Evolutionary conservation across 2,888 invertebrate species (phyloP).

Genomic region (Drosophila suboccidentalis): DNA sequence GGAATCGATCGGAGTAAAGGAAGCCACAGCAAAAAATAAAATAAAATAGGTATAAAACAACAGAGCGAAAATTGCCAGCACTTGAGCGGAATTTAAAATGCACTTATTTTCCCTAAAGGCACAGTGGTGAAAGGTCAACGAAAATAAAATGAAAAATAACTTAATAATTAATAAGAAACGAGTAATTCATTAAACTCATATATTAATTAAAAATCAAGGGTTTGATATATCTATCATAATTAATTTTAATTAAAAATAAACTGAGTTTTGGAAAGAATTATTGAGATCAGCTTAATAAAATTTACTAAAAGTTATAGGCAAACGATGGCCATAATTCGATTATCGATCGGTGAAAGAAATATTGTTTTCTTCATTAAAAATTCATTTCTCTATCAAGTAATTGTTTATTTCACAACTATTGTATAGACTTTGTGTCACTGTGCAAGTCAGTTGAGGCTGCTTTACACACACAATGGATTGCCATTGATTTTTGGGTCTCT

Average conservation of each 20-base stretch:
- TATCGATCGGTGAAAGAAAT: too few relatives aligned
- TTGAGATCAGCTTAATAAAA: too few relatives aligned
- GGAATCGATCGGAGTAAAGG: slow-evolving; percentile 66
- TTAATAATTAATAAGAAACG: neutral
- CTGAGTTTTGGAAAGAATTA: too few relatives aligned
- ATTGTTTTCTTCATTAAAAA: neutral
- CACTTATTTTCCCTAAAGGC: slow-evolving; percentile 39
- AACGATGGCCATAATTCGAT: too few relatives aligned
- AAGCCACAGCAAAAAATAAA: slow-evolving; percentile 45
- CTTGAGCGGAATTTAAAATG: slow-evolving; percentile 81
- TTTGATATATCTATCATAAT: too few relatives aligned
- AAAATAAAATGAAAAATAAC: neutral
- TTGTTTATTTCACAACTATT: neutral
- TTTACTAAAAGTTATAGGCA: too few relatives aligned
- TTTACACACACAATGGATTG: slow-evolving; percentile 57
- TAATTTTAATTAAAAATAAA: too few relatives aligned
- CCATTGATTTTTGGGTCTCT: slow-evolving; percentile 70
- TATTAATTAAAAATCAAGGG: too few relatives aligned
- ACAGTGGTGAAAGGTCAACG: slow-evolving; percentile 31
- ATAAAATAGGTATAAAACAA: slow-evolving; percentile 2
- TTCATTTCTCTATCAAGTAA: neutral
- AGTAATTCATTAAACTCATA: neutral
- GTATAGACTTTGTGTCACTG: slow-evolving; percentile 32
- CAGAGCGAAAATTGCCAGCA: slow-evolving; percentile 73
- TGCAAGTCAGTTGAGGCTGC: slow-evolving; percentile 38